Conservation (phyloP, 2,113 vertebrate species). For the Laticauda laticaudata region DNA sequence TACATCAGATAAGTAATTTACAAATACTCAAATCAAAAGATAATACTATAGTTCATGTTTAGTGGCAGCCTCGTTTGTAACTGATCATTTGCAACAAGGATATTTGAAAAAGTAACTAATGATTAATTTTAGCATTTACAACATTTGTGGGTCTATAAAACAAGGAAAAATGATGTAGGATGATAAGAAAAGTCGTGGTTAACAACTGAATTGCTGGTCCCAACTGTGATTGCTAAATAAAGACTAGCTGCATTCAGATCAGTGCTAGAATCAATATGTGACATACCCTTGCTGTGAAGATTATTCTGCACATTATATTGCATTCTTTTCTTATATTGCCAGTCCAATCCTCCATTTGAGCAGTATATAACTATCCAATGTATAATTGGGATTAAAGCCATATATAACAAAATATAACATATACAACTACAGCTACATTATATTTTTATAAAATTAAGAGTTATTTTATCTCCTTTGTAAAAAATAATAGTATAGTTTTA, state of each 20-base stretch:
- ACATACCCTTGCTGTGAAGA: not conserved
- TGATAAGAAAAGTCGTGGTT: not conserved
- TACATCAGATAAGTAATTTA: not conserved
- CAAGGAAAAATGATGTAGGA: not conserved
- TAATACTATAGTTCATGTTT: not conserved
- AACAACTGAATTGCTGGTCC: not conserved
- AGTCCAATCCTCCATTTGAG: not conserved
- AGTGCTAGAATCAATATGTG: not conserved
- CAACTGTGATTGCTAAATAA: not conserved
- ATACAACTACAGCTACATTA: not conserved
- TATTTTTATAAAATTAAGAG: not conserved
- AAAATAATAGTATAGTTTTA: slow-evolving; percentile 49
- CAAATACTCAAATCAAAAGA: not conserved
- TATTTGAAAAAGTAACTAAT: not conserved
- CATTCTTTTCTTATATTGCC: slow-evolving; percentile 19
- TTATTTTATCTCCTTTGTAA: slow-evolving; percentile 1
- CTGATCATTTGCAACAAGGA: not conserved
- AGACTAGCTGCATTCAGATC: not conserved
- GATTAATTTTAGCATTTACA: not conserved
- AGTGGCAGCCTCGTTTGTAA: not conserved
- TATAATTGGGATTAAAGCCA: not conserved
- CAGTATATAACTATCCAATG: not conserved
- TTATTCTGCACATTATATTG: slow-evolving; percentile 13
- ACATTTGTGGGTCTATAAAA: not conserved
- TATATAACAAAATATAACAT: not conserved